Conservation (phyloP, 2,113 vertebrate species). For the Amblyopsis rosae region DNA sequence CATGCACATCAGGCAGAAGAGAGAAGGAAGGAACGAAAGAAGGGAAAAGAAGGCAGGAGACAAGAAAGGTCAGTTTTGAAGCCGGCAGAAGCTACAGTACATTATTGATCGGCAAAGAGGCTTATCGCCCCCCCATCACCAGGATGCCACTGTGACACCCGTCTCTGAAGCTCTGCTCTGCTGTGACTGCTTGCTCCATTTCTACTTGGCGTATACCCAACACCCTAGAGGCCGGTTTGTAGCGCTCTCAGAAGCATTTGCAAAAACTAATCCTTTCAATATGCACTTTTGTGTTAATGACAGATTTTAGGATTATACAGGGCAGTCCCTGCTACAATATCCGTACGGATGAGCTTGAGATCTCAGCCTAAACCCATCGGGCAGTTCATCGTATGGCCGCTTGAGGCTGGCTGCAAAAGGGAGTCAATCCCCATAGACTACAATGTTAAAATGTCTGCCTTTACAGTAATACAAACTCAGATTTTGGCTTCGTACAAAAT, state of each 20-base stretch:
- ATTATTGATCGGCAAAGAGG: conserved; percentile 37
- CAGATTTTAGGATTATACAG: too few species aligned
- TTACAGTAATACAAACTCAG: too few species aligned
- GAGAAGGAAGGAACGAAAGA: conserved; percentile 67
- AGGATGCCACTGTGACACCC: conserved; percentile 11
- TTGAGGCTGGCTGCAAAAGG: too few species aligned
- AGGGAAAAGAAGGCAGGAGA: conserved; percentile 65
- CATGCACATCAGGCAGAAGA: conserved; percentile 91
- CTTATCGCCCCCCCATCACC: neutral
- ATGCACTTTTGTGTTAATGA: too few species aligned
- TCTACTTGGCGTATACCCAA: neutral
- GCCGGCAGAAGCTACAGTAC: conserved; percentile 50
- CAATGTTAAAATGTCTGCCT: too few species aligned
- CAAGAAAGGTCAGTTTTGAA: conserved; percentile 76
- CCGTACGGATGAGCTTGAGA: too few species aligned
- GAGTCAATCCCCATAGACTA: too few species aligned
- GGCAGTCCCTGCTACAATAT: too few species aligned
- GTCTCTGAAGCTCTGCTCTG: conserved; percentile 17
- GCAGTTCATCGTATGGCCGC: too few species aligned
- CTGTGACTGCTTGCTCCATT: neutral
- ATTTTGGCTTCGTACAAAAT: neutral
- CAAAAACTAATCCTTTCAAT: too few species aligned
- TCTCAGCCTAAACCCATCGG: too few species aligned
- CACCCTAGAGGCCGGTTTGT: neutral
- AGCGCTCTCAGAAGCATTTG: too few species aligned